A percentile compares a stretch with the other conserved stretches of the same genome.
Conservation (phyloP, 2,797 vertebrate species). For the Esox lucius region DNA sequence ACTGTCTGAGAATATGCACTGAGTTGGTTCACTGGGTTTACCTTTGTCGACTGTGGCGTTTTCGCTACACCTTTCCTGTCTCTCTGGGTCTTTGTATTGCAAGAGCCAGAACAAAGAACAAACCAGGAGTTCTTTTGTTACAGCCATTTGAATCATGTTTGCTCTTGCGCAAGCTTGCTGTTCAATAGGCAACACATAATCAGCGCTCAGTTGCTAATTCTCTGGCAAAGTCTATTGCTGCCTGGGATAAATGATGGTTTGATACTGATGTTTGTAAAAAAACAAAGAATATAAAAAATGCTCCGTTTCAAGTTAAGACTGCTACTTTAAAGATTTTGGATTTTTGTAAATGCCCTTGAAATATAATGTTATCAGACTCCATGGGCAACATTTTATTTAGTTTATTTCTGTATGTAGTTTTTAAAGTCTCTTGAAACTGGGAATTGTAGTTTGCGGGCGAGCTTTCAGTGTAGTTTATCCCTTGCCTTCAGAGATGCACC, state of each 20-base stretch:
- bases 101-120: constrained; percentile 23
- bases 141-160: constrained; percentile 5
- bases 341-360: background rate
- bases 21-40: constrained; percentile 30
- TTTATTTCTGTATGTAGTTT: background rate
- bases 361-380: background rate
- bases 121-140: background rate
- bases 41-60: constrained; percentile 42
- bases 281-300: background rate
- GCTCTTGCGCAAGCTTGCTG: background rate
- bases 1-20: constrained; percentile 20
- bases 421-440: background rate
- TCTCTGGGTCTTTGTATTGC: constrained; percentile 18
- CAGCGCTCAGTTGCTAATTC: constrained; percentile 1
- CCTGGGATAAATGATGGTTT: background rate
- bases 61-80: constrained; percentile 21
- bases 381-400: background rate
- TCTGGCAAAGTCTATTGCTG: background rate
- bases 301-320: background rate
- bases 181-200: constrained; percentile 1
- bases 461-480: constrained; percentile 24
- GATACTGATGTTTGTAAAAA: background rate
- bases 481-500: constrained; percentile 14
- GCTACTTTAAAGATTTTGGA: background rate
- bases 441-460: background rate